Evolutionary conservation across 2,888 invertebrate species (phyloP), one percentile per base, ranked within the genome.

Genomic region (Yponomeuta cagnagella): DNA sequence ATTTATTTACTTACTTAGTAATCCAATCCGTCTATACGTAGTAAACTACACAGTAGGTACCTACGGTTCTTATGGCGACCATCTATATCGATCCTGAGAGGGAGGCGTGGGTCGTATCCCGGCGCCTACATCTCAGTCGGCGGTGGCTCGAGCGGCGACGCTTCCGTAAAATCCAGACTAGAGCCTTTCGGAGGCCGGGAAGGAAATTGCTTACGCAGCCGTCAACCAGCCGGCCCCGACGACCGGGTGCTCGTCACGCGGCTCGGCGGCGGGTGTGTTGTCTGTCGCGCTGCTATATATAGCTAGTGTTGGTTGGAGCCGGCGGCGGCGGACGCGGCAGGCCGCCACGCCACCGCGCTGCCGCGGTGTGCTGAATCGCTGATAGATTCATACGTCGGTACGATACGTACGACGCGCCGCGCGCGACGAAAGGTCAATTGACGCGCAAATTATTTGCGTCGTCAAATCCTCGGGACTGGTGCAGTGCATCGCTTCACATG

Each of bases 361-460:
- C 77, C 80, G 82, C 77, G 80, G 82, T 81, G 75, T 88, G 83
- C 83, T 89, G 84, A 81, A 37, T 37, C 37, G 37, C 37, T 37
- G 37, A 37, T 37, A 37, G 37, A 37, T 37, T 37, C 37, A 37
- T 37, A 2, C 23, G 23, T 23, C 37, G 5, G 37, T 4, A 2
- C 2, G 37, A 37, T 37, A 37, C 37, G 37, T 37, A 86, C 82
- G 87, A 52, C 12, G 12, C 52, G 52, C 2, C 52, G 52, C 87
- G 89, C 52, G 52, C 87, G 89, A 88, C 87, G 90, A 92, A 91
- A 92, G 91, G 91, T 91, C 91, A 92, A 91, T 91, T 91, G 90
- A 90, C 91, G 89, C 89, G 88, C 90, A 90, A 90, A 91, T 90
- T 90, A 91, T 91, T 92, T 92, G 88, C 90, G 90, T 91, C 90